Evolutionary conservation across 2,113 vertebrate genomes (phyloP), one percentile per base, ranked within the genome.

Genomic region (Poicephalus meyeri): DNA sequence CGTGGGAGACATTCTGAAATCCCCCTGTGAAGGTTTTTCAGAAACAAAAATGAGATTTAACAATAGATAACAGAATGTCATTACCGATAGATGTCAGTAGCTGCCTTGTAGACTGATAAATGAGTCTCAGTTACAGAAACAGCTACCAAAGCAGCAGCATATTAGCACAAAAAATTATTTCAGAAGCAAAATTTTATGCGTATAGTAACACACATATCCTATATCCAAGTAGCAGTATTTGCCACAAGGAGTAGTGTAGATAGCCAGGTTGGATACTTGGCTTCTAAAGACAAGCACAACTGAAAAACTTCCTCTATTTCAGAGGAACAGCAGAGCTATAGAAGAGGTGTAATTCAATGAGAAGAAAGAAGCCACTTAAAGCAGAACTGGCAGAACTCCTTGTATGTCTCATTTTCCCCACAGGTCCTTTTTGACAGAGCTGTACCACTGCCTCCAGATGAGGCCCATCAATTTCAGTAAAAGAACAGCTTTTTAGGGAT

Each of bases 1-100:
- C 99, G 98, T 1, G 99, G 99, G 10, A 99, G 98, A 37, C 99
- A 99, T 79, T 99, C 99, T 1, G 98, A 99, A 93, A 99, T 99
- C 14, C 99, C 99, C 28, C 99, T 99, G 97, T 78, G 7, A 33
- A 74, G 89, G 90, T 74, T 14, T 24, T 92, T 46, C 52, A 85
- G 53, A 97, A 71, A 96, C 82, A 23, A 96, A 47, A 94, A 64
- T 29, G 18, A 82, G 16, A 29, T 49, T 64, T 29, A 72, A 65
- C 46, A 80, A 63, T 6, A 0, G 0, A 0, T 19, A 78, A 79
- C 31, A 89, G 33, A 80, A 81, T 55, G 35, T 3, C 3, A 93
- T 33, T 69, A 56, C 42, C 25, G 37, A 80, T 50, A 50, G 58
- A 9, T 15, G 23, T 35, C 53, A 90, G 79, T 2, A 63, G 64